Evolutionary conservation across 2,113 vertebrate species (phyloP).

Genomic region (Brevimyrus niger): DNA sequence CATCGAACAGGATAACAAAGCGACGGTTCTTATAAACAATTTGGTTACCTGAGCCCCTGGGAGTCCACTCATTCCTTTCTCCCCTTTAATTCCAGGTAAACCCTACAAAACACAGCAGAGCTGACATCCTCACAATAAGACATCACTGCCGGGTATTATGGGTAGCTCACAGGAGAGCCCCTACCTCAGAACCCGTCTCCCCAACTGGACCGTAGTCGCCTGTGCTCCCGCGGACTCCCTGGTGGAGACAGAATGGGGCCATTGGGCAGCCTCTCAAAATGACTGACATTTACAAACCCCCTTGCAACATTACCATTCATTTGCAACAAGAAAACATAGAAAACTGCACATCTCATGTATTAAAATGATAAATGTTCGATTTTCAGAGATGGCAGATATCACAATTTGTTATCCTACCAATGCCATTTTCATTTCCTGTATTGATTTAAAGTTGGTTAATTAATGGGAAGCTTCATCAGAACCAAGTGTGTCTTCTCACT

Average conservation of each 20-base stretch:
- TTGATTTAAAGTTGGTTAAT: background rate
- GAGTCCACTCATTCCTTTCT: conserved; percentile 58
- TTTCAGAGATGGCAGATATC: background rate
- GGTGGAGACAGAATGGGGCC: conserved; percentile 12
- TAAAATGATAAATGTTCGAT: background rate
- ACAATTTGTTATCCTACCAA: background rate
- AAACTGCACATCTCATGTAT: background rate
- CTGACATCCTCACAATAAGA: background rate
- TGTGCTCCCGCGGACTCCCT: conserved; percentile 49
- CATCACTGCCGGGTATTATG: background rate
- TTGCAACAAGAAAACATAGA: background rate
- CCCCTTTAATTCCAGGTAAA: conserved; percentile 52
- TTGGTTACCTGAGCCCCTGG: conserved; percentile 48
- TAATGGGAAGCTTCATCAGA: background rate
- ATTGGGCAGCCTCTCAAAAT: background rate
- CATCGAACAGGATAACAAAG: background rate
- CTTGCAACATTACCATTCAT: background rate
- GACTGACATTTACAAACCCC: background rate
- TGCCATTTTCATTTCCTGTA: background rate
- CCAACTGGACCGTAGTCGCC: conserved; percentile 50
- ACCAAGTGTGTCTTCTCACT: background rate
- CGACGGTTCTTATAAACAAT: conserved; percentile 6
- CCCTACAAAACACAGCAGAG: conserved; percentile 42
- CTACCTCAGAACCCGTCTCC: conserved; percentile 53
- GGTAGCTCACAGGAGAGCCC: background rate